phyloP scores from a whole-genome alignment of 23 tunicate species.

The Ciona savignyi region DNA sequence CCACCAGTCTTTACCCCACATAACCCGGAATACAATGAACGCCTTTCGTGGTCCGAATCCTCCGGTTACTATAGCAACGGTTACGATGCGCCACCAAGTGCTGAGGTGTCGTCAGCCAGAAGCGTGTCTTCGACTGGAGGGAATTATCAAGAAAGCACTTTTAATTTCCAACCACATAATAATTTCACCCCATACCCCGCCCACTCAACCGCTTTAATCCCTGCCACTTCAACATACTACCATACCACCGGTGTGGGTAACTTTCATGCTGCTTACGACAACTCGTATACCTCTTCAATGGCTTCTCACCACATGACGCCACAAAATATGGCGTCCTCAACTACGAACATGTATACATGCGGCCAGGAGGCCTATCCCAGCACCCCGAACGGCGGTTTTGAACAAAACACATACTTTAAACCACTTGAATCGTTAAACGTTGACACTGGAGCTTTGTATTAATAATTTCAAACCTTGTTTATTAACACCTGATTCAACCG shows the following conservation, averaged over 20 bases:
- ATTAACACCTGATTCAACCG: no score
- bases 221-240: neutral
- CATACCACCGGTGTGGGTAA: neutral
- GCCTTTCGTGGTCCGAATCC: neutral
- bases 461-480: no score
- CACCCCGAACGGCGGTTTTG: neutral
- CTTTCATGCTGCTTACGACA: neutral
- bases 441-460: neutral
- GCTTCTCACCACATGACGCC: neutral
- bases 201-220: neutral
- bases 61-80: conserved; percentile 1
- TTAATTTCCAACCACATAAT: neutral
- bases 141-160: neutral
- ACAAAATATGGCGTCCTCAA: neutral
- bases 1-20: neutral
- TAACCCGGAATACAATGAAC: neutral
- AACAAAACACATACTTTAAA: neutral
- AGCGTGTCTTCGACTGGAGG: neutral
- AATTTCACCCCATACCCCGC: neutral
- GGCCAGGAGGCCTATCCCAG: neutral
- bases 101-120: neutral
- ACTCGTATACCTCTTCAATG: neutral
- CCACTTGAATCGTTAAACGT: neutral
- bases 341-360: neutral
- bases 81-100: neutral